These are phyloP conservation scores for Paedocypris sp. DNA, from an alignment of 2,113 vertebrate species.

Conservation along the genomic window DNA sequence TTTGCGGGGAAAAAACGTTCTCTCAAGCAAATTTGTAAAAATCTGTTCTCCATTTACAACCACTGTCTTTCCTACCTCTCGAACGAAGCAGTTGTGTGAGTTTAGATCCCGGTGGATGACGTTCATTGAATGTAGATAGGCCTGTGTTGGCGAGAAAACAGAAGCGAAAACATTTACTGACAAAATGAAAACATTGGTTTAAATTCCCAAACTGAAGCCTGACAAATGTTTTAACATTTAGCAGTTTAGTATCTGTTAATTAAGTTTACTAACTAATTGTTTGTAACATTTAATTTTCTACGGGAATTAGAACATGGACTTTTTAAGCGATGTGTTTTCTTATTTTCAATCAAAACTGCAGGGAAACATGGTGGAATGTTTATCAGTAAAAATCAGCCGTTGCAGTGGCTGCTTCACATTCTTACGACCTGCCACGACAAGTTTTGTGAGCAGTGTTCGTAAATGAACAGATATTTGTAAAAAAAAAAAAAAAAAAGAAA, in stretches of 20 bases:
- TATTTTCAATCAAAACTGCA: too few species aligned
- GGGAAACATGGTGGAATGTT: not conserved
- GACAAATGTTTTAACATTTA: too few species aligned
- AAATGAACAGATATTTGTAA: too few species aligned
- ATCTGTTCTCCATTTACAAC: not conserved
- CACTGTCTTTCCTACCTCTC: conserved; percentile 63
- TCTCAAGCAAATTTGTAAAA: not conserved
- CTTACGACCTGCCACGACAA: not conserved
- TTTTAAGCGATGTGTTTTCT: too few species aligned
- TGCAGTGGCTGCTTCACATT: not conserved
- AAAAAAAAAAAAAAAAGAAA: too few species aligned
- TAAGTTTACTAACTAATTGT: too few species aligned
- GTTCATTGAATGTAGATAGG: conserved; percentile 96
- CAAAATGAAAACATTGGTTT: not conserved
- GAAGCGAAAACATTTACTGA: too few species aligned
- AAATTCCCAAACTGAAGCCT: not conserved
- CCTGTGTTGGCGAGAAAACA: conserved; percentile 40
- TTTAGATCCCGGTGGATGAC: conserved; percentile 96
- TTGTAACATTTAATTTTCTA: too few species aligned
- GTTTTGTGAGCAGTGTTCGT: too few species aligned
- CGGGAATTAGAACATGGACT: too few species aligned
- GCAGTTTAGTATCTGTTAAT: too few species aligned
- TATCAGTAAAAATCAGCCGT: not conserved
- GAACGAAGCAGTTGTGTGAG: conserved; percentile 92
- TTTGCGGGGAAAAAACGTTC: conserved; percentile 21